Evolutionary conservation across 2,888 invertebrate species (phyloP).

Genomic region (Agonopterix subpropinquella): DNA sequence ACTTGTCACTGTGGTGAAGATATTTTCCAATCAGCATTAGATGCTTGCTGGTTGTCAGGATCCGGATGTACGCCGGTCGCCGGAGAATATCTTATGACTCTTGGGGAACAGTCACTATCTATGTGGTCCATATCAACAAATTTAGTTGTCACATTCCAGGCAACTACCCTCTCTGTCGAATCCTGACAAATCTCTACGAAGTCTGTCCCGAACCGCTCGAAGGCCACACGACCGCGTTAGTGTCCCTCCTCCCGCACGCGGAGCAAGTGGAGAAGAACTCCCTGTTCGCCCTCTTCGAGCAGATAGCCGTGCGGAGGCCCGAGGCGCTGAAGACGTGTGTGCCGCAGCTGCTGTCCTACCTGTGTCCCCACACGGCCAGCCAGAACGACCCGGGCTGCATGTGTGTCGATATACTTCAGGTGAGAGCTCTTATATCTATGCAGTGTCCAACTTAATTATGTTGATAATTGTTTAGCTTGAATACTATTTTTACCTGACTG

Average conservation of each 20-base stretch:
- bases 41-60: too few species aligned
- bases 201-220: conserved; percentile 91
- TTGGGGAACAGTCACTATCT: too few species aligned
- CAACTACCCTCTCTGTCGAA: conserved; percentile 91
- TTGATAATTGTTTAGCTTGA: too few species aligned
- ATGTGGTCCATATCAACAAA: too few species aligned
- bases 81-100: too few species aligned
- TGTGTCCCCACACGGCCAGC: conserved; percentile 63
- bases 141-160: conserved; percentile 68
- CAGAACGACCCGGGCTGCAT: conserved; percentile 60
- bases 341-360: conserved; percentile 86
- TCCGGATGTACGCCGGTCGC: too few species aligned
- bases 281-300: conserved; percentile 86
- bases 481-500: too few species aligned
- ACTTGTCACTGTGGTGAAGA: too few species aligned
- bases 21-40: too few species aligned
- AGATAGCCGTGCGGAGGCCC: conserved; percentile 88
- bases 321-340: conserved; percentile 88
- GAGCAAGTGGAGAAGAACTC: conserved; percentile 91
- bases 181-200: conserved; percentile 92
- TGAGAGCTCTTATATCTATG: conserved; percentile 11
- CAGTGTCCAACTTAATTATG: too few species aligned
- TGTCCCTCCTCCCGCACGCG: conserved; percentile 86
- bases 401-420: conserved; percentile 66
- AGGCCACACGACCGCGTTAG: conserved; percentile 88